Evolutionary conservation across 2,113 vertebrate genomes (phyloP).

Genomic region (Orycteropus afer): DNA sequence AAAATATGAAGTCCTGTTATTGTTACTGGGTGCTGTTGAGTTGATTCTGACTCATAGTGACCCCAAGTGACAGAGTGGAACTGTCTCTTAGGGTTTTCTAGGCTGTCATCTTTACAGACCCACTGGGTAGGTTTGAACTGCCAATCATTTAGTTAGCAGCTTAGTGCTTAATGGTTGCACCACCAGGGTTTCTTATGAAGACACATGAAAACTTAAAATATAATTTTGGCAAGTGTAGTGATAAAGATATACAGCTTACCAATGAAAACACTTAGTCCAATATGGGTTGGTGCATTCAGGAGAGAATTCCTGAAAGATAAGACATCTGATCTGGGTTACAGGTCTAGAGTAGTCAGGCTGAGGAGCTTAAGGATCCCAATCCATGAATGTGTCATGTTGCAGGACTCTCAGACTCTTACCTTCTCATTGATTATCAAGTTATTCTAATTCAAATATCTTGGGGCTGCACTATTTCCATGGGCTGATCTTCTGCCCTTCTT

Average conservation of each 20-base stretch:
- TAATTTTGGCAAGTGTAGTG: not conserved
- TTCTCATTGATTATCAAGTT: not conserved
- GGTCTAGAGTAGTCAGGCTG: not conserved
- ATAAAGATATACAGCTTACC: not conserved
- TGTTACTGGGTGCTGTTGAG: too few relatives aligned
- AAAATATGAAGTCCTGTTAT: too few relatives aligned
- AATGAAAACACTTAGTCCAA: not conserved
- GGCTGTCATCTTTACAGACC: too few relatives aligned
- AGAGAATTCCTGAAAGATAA: not conserved
- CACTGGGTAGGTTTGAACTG: too few relatives aligned
- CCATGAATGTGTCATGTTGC: not conserved
- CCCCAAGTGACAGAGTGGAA: too few relatives aligned
- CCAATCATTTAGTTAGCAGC: too few relatives aligned
- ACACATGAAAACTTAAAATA: not conserved
- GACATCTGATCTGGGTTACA: too few relatives aligned
- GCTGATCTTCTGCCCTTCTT: not conserved
- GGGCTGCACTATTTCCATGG: not conserved
- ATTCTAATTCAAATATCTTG: not conserved
- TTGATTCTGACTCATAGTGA: too few relatives aligned
- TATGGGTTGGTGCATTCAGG: not conserved
- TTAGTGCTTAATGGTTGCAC: too few relatives aligned
- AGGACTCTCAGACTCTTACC: not conserved
- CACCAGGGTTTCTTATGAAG: too few relatives aligned
- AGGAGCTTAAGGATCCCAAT: not conserved
- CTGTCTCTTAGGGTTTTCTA: too few relatives aligned